These are phyloP conservation scores for Alligator mississippiensis DNA, from an alignment of 2,113 vertebrate genomes.

Conservation along the genomic window DNA sequence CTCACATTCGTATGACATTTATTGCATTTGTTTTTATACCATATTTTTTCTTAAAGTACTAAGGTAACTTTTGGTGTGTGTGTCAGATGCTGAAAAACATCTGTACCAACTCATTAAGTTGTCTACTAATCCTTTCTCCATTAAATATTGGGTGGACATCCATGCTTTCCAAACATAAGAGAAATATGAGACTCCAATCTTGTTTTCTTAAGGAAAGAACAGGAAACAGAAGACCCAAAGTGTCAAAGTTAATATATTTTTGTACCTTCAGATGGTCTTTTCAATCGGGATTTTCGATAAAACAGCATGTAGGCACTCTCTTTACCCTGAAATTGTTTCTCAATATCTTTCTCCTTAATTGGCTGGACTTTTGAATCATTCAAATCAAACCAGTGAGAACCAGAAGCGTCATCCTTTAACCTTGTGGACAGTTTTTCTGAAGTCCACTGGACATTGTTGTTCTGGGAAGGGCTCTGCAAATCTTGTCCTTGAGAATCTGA, in stretches of 20 bases:
- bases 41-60: background rate
- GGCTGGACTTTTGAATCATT: conserved; percentile 92
- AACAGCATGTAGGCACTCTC: conserved; percentile 99
- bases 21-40: background rate
- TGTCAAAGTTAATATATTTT: background rate
- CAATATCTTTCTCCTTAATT: conserved; percentile 89
- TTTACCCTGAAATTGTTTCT: conserved; percentile 96
- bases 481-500: conserved; percentile 47
- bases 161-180: background rate
- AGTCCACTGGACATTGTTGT: conserved; percentile 1
- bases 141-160: background rate
- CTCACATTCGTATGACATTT: background rate
- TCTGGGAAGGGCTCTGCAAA: conserved; percentile 31
- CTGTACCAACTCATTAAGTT: background rate
- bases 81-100: background rate
- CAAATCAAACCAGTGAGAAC: conserved; percentile 93
- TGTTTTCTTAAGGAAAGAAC: background rate
- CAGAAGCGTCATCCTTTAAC: conserved; percentile 3
- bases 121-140: background rate
- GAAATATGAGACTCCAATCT: background rate
- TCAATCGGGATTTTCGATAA: conserved; percentile 89
- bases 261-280: conserved; percentile 89
- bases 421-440: background rate
- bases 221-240: background rate
- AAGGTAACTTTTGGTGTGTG: background rate